Base-by-base conservation (phyloP, 2,113 vertebrate species). In the Paratilapia polleni region DNA sequence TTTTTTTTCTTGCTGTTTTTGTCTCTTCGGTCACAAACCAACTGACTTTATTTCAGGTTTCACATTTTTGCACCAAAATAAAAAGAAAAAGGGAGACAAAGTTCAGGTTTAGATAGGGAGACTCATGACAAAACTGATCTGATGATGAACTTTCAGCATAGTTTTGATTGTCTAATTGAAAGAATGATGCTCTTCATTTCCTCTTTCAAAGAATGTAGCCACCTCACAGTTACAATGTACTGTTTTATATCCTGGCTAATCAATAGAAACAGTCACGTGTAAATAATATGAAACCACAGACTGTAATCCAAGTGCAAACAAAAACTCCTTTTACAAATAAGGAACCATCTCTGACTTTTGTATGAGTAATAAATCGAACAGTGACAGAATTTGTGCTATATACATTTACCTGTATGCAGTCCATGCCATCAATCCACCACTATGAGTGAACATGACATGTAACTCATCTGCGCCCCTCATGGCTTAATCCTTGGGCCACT, bases 281-380 rank as follows among this genome's bases (percentile, higher is more conserved):
- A 5, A 54, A 78, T 38, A 15, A 59, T 43, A 13, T 52, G 19
- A 84, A 12, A 17, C 60, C 17, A 59, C 7, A 28, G 6, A 64
- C 26, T 9, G 52, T 1, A 1, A 77, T 74, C 17, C 14, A 14
- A 61, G n/a, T 13, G 77, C 84, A 84, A 89, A 92, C 59, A 80
- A 74, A 83, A 89, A 88, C 87, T 87, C 90, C 90, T 80, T 93
- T 26, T 49, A 79, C 87, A 93, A 93, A 93, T 8, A 87, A 4
- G 11, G 15, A 41, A n/a, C 28, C 80, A 43, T 76, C 68, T 75
- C 66, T 56, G 70, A 4, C 31, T 15, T 41, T 66, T 34, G 8
- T 52, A 62, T 61, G 19, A 63, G 59, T 36, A 60, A 43, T 62
- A 2, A 74, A 83, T 62, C 3, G 28, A 49, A 70, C 41, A 73